Percentiles rank a stretch among this genome's conserved stretches.
Conservation (phyloP, 2,113 vertebrate genomes). For the Notothenia rossii region DNA sequence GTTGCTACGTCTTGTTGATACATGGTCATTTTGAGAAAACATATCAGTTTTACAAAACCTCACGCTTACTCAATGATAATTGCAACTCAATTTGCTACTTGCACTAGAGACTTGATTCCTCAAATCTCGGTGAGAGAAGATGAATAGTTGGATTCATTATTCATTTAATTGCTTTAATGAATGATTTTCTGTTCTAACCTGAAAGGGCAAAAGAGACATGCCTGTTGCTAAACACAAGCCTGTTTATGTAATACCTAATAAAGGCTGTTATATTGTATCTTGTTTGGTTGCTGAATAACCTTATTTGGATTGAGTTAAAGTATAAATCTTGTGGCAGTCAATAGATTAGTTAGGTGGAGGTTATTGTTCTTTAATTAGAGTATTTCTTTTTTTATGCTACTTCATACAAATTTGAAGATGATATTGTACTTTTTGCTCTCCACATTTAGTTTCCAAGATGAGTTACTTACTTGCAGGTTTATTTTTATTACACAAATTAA, state of each 20-base stretch:
- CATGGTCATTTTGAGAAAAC: neutral
- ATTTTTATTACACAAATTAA: too few relatives aligned
- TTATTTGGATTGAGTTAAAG: neutral
- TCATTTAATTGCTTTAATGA: neutral
- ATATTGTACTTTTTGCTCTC: too few relatives aligned
- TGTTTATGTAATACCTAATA: neutral
- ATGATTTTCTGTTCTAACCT: neutral
- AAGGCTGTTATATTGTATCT: neutral
- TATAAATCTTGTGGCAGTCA: neutral
- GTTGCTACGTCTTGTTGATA: neutral
- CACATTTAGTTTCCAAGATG: too few relatives aligned
- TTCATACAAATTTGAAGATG: too few relatives aligned
- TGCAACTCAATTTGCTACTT: neutral
- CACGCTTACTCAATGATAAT: neutral
- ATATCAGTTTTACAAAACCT: neutral
- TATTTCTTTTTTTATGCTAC: too few relatives aligned
- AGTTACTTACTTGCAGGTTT: too few relatives aligned
- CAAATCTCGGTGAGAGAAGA: neutral
- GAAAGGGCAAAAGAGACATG: neutral
- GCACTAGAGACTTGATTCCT: neutral
- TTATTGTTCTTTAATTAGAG: too few relatives aligned
- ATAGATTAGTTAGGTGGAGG: neutral
- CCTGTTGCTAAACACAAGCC: neutral
- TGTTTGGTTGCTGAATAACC: neutral
- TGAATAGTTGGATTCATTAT: neutral